Conservation (phyloP, 2,113 vertebrate genomes). For the Oreochromis spilurus region DNA sequence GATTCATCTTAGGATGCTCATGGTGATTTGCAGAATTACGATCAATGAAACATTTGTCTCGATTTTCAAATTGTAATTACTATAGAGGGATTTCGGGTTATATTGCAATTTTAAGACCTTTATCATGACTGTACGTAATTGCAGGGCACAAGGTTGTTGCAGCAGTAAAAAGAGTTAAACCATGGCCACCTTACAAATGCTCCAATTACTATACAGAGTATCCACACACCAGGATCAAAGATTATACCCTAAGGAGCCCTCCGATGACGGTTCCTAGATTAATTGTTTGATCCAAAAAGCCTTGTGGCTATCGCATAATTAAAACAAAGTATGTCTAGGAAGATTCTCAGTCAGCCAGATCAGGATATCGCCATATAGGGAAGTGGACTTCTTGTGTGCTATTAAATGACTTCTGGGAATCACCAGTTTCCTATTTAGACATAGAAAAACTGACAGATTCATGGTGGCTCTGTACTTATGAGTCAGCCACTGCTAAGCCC, state of each 20-base stretch:
- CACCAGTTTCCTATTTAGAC: background rate
- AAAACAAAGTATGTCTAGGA: background rate
- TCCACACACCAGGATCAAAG: background rate
- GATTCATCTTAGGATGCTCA: background rate
- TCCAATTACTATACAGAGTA: background rate
- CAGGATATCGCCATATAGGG: background rate
- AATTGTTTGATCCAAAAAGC: background rate
- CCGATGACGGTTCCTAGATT: background rate
- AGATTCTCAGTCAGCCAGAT: background rate
- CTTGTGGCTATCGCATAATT: background rate
- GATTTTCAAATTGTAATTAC: background rate
- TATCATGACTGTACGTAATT: background rate
- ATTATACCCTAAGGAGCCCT: background rate
- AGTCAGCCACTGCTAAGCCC: background rate
- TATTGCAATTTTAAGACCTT: background rate
- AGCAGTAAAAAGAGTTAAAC: background rate
- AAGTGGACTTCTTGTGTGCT: background rate
- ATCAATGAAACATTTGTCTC: background rate
- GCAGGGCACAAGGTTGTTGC: background rate
- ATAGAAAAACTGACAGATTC: background rate
- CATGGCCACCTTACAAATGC: background rate
- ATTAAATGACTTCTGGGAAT: background rate
- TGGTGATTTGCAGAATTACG: background rate
- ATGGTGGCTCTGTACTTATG: background rate
- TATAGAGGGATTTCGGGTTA: background rate